phyloP scores from a whole-genome alignment of 2,797 vertebrate genomes.

The Gallinago nigripennis region DNA sequence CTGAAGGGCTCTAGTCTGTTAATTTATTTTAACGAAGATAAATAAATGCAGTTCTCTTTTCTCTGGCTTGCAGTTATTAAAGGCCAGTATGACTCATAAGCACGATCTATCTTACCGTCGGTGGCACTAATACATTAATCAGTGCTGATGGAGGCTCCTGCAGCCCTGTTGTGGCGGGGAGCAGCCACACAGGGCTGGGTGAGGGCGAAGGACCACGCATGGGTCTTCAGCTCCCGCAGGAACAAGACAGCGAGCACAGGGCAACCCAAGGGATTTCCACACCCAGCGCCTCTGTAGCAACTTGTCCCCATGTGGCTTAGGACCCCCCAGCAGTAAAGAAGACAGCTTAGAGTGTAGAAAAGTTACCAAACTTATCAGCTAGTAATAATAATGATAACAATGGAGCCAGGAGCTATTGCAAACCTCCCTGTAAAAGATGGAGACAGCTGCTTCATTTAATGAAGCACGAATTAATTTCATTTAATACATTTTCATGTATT shows the following conservation, averaged over 20 bases:
- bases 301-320: neutral
- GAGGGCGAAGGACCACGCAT: rapidly evolving
- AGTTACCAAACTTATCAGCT: neutral
- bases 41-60: conserved; percentile 36
- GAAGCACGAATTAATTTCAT: too few species aligned
- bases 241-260: neutral
- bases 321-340: neutral
- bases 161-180: neutral
- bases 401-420: neutral
- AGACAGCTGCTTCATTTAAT: neutral
- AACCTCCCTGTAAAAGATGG: neutral
- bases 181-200: neutral
- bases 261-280: neutral
- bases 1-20: neutral
- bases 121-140: neutral
- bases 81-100: neutral
- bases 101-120: neutral
- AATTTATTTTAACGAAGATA: conserved; percentile 23
- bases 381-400: neutral
- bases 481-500: neutral
- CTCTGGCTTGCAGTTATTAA: conserved; percentile 24
- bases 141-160: neutral
- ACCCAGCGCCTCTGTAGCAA: neutral
- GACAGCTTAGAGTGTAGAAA: neutral
- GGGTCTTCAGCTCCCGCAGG: neutral